Conservation (phyloP, 1,140 invertebrate species). For the Euwallacea similis region DNA sequence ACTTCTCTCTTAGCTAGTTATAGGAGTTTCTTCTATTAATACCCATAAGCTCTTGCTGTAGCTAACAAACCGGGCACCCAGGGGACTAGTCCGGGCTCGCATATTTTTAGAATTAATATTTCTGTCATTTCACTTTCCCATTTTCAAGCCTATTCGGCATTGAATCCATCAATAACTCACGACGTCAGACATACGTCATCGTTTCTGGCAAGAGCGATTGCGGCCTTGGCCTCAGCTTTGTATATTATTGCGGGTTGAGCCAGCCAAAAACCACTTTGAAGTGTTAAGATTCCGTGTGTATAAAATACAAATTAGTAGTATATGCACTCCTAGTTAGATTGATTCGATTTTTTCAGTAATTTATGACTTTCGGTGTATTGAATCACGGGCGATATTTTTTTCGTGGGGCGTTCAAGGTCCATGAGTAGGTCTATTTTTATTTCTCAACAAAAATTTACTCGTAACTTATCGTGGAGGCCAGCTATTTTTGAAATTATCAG, state of each 20-base stretch:
- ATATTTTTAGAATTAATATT: neutral
- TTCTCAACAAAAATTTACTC: no score
- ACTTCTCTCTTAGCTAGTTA: no score
- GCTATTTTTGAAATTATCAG: no score
- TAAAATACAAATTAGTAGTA: slow-evolving; percentile 7
- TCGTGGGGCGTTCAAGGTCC: no score
- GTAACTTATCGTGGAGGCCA: no score
- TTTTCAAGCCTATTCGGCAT: neutral
- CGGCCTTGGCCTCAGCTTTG: slow-evolving; percentile 28
- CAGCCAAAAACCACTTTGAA: slow-evolving; percentile 25
- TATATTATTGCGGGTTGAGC: slow-evolving; percentile 24
- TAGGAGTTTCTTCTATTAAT: neutral
- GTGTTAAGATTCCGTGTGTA: slow-evolving; percentile 27
- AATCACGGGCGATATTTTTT: no score
- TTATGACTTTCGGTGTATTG: slow-evolving; percentile 1
- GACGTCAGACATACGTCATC: slow-evolving; percentile 23
- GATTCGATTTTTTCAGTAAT: slow-evolving; percentile 7
- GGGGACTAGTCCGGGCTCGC: neutral
- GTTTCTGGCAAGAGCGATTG: slow-evolving; percentile 26
- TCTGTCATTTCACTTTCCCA: neutral
- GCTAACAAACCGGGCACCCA: neutral
- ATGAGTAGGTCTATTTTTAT: no score
- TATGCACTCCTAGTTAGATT: slow-evolving; percentile 9
- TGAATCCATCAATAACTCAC: slow-evolving; percentile 13
- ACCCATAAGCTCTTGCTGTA: neutral